phyloP scores from a whole-genome alignment of 2,797 vertebrate genomes.

The Linurgus olivaceus region DNA sequence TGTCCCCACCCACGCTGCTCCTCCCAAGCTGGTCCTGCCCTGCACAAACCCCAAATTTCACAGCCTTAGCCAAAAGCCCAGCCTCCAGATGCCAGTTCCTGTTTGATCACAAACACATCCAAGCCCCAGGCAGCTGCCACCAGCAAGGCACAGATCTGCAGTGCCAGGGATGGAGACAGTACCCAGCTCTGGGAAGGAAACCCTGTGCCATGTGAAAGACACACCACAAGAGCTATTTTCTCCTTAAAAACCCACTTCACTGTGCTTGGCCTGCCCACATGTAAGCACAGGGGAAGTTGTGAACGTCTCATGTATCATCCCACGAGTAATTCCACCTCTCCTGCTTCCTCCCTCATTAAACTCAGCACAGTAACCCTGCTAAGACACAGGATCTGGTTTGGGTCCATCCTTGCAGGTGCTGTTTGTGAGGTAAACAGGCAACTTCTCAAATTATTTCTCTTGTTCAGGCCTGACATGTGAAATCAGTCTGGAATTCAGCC shows the following conservation, averaged over 20 bases:
- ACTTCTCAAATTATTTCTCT: not conserved
- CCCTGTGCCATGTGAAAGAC: not conserved
- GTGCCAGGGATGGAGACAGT: not conserved
- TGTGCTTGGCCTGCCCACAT: not conserved
- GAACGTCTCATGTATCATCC: not conserved
- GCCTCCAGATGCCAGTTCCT: not conserved
- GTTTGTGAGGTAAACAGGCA: not conserved
- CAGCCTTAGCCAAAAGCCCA: not conserved
- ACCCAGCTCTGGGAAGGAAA: not conserved
- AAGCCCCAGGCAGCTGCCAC: not conserved
- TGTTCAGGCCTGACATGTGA: not conserved
- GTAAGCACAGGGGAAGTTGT: not conserved
- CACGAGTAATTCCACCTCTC: not conserved
- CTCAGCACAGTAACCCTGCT: not conserved
- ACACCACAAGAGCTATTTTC: not conserved
- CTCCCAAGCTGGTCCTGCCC: not conserved
- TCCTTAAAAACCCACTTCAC: not conserved
- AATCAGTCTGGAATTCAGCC: not conserved
- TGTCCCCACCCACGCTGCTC: not conserved
- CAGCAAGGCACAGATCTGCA: not conserved
- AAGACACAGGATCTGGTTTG: not conserved
- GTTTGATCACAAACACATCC: not conserved
- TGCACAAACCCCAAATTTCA: rapidly evolving
- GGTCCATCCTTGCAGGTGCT: not conserved
- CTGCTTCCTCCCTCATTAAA: not conserved